Evolutionary conservation across 2,797 vertebrate genomes (phyloP), one percentile per base, ranked within the genome.

Genomic region (Tapera naevia): DNA sequence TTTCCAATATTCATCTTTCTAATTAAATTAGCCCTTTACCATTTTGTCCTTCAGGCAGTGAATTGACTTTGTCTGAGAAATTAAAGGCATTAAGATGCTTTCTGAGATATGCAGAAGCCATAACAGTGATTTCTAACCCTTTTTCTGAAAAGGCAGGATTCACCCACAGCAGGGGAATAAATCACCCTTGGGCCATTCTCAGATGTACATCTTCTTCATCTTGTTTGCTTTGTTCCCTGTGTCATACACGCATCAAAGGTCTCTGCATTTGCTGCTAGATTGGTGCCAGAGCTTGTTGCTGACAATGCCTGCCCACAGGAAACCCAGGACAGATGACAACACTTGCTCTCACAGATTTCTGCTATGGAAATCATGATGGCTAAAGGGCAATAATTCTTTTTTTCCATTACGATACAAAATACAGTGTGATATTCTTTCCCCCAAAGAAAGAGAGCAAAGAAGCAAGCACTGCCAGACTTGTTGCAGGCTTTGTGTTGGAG

Each of bases 11-110:
- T 89, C 45, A 60, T 69, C 69, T 58, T 93, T 89, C 50, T 28
- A 91, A 94, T 87, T 95, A 85, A 87, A 89, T 89, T 61, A 82
- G 17, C 17, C 41, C 67, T 80, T 74, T n/a, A 58, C 61, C 75
- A 78, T 67, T 95, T 83, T 78, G 35, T 65, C 60, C 67, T 80
- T 57, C 72, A 85, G 75, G 92, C 74, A 76, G 27, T 1, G 8
- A 87, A 43, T 17, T 46, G 74, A 75, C 41, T 23, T 93, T 76
- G 54, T 70, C 39, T 72, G 65, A 67, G 61, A 92, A 90, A 82
- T 35, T 76, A 79, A 88, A 92, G 70, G 41, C 70, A 75, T 66
- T 60, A 75, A 62, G 62, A 81, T 75, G 33, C 13, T 81, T 76
- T 64, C 71, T 24, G 60, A 67, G 89, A 41, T 10, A 76, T 5